A percentile compares a stretch with the other conserved stretches of the same genome.
These are phyloP conservation scores for Pachycephus smyrnensis DNA, from an alignment of 2,888 invertebrate species.

Conservation along the genomic window DNA sequence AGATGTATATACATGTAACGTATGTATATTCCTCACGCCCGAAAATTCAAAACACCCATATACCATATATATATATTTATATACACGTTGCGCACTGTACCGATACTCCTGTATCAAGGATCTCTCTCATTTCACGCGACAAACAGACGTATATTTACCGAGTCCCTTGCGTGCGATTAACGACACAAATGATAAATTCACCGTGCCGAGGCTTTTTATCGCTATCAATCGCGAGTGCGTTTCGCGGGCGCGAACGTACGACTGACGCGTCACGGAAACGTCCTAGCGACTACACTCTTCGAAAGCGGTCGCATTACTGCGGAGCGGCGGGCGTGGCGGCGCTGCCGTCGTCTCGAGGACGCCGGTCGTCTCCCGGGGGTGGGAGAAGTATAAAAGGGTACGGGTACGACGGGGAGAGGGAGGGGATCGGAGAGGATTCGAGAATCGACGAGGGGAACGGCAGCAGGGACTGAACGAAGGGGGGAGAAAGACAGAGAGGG, in stretches of 20 bases:
- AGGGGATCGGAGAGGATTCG: conserved; percentile 21
- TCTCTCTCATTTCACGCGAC: not conserved
- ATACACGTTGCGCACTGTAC: not conserved
- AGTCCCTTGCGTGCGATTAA: not conserved
- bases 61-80: not conserved
- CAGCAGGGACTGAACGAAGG: conserved; percentile 28
- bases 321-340: conserved; percentile 55
- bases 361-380: conserved; percentile 10
- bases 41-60: not conserved
- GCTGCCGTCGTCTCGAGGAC: conserved; percentile 44
- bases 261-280: not conserved
- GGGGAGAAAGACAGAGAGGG: conserved; percentile 16
- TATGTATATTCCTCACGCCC: not conserved
- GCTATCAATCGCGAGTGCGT: not conserved
- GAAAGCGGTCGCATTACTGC: conserved; percentile 63
- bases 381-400: conserved; percentile 12
- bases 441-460: conserved; percentile 20
- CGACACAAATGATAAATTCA: not conserved
- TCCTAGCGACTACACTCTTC: conserved; percentile 44
- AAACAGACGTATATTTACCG: not conserved
- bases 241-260: not conserved
- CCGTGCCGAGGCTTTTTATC: not conserved
- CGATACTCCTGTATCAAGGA: not conserved
- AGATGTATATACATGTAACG: not conserved
- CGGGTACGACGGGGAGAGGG: conserved; percentile 23